phyloP scores from a whole-genome alignment of 2,888 invertebrate species.

The Heliothis peltigera region DNA sequence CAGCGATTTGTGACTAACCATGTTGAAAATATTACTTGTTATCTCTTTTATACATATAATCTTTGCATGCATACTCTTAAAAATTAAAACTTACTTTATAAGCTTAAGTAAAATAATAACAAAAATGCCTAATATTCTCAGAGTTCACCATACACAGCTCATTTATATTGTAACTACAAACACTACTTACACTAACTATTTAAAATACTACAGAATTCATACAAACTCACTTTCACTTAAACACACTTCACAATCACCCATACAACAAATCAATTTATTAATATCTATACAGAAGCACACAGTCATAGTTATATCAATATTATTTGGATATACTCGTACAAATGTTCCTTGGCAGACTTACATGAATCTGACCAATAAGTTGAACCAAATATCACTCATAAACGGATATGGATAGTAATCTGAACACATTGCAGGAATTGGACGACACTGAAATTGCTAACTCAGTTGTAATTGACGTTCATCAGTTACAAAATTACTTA shows the following conservation, averaged over 20 bases:
- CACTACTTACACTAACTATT: too few relatives aligned
- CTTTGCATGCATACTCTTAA: neutral
- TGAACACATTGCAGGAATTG: too few relatives aligned
- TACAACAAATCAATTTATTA: neutral
- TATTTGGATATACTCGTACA: neutral
- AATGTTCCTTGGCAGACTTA: neutral
- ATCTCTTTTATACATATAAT: neutral
- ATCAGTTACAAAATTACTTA: neutral
- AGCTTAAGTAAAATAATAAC: too few relatives aligned
- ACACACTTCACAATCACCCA: neutral
- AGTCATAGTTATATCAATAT: neutral
- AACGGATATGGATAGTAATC: too few relatives aligned
- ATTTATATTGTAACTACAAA: too few relatives aligned
- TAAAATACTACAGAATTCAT: too few relatives aligned
- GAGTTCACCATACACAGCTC: too few relatives aligned
- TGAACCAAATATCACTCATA: neutral
- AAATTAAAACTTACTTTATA: neutral
- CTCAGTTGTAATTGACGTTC: neutral
- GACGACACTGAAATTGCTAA: too few relatives aligned
- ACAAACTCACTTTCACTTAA: too few relatives aligned
- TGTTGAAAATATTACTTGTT: neutral
- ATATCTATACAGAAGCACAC: neutral
- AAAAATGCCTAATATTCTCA: too few relatives aligned
- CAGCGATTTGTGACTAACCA: neutral
- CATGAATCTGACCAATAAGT: neutral